Base-by-base conservation (phyloP, 2,797 vertebrate species). In the Macroramphosus scolopax region DNA sequence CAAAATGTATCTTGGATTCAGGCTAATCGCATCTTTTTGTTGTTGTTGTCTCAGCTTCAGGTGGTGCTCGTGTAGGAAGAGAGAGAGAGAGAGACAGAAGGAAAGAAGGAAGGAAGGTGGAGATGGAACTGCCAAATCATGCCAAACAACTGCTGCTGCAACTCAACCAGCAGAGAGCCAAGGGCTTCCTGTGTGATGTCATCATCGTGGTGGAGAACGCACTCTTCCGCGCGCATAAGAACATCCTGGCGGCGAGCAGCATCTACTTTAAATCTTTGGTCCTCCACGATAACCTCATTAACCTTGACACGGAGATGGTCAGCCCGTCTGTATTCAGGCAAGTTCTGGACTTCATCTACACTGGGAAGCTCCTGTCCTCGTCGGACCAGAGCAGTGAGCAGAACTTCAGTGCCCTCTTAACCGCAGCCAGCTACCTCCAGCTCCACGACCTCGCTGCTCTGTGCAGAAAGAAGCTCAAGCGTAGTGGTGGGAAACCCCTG, bases 41-140 rank as follows among this genome's bases (percentile, higher is more conserved):
- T 57, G 28, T 32, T 14, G 46, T 35, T 63, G 15, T 72, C 54
- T n/a, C 73, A 84, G 84, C 68, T 87, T 52, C 63, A 95, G 95
- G 93, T 94, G 88, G 90, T 91, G 83, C 71, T 78, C 80, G 91
- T 89, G 90, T 89, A 91, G 90, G 91, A 94, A 91, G 88, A 91
- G 82, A 89, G 72, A 66, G 53, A 47, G 35, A 13, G 59, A 26
- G 18, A 13, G 43, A 86, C 76, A 86, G 81, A 89, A 50, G 51
- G 67, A 79, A 68, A 36, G 76, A 81, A 66, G 50, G 78, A 84
- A 63, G 78, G 63, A 81, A 90, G 90, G 91, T 92, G 88, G 94
- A 95, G 88, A 98, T 98, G 96, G 96, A 98, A 92, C 90, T 98
- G 90, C 94, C 95, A 93, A 98, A 96, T 92, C 95, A 98, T 91